A percentile compares a stretch with the other conserved stretches of the same genome.
These are phyloP conservation scores for Agrochola lychnidis DNA, from an alignment of 2,888 invertebrate species.

Conservation along the genomic window DNA sequence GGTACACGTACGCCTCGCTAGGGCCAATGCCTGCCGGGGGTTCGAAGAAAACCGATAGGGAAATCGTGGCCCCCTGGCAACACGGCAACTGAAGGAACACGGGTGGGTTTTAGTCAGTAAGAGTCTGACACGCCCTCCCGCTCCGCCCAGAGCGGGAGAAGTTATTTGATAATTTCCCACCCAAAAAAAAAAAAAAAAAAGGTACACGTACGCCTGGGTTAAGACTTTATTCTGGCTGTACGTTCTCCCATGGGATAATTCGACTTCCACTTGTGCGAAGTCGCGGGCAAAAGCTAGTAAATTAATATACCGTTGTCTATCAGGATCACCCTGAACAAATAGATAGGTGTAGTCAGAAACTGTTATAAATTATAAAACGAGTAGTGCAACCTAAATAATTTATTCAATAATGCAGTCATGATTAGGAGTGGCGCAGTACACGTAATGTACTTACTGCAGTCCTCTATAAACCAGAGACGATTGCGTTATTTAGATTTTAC, in stretches of 20 bases:
- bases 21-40: too few species aligned
- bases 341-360: constrained; percentile 23
- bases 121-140: too few species aligned
- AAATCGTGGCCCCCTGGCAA: too few species aligned
- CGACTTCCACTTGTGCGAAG: too few species aligned
- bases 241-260: background rate
- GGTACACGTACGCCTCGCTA: too few species aligned
- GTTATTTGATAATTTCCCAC: too few species aligned
- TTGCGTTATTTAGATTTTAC: constrained; percentile 1
- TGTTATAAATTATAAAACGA: constrained; percentile 41
- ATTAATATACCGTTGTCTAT: background rate
- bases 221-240: background rate
- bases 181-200: too few species aligned
- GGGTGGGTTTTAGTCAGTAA: too few species aligned
- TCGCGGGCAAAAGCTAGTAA: background rate
- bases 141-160: too few species aligned
- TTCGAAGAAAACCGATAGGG: too few species aligned
- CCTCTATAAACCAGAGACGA: constrained; percentile 22
- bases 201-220: background rate
- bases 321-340: constrained; percentile 39
- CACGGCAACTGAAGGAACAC: too few species aligned
- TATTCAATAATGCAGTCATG: constrained; percentile 54
- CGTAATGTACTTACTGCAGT: constrained; percentile 21
- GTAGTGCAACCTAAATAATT: constrained; percentile 51
- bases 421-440: constrained; percentile 51